Evolutionary conservation across 2,888 invertebrate species (phyloP), one percentile per base, ranked within the genome.

Genomic region (Callyntrura sp.): DNA sequence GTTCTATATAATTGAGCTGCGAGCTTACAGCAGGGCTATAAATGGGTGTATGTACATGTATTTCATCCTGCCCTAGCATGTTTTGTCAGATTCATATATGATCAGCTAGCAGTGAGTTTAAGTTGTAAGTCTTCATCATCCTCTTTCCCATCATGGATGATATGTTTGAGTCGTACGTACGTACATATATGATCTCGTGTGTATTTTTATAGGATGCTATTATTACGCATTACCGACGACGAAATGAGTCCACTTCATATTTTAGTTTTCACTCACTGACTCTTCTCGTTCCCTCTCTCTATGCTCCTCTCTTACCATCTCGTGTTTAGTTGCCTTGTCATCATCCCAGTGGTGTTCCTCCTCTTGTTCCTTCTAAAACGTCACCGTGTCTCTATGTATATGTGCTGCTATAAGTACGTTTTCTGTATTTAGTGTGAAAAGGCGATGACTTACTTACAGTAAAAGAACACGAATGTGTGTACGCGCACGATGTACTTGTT

Each of bases 71-170:
- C 9, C 1, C 11, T 17, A 5, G 57, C 14, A 48, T 17, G 11
- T 48, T 73, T 35, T 35, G 35, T 35, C 35, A 35, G 35, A 4
- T 35, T 73, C 20, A 17, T 35, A 17, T 35, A 43, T 60, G 57
- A 79, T 79, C 60, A 60, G 79, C 79, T 79, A 51, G 35, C 6
- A 35, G 55, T 78, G 51, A 79, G 35, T 60, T 60, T 45, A 79
- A 79, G 57, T 79, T 79, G 79, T 79, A 79, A 79, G 79, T 79
- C 60, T 79, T 79, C 79, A 60, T 60, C 60, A 79, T 60, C 79
- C 60, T 60, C 60, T 79, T 79, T 79, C 79, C 17, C 20, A 60
- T 35, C 76, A 76, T 35, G 43, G n/a, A 43, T 35, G 35, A 35
- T 35, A 6, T 35, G 35, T 35, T 35, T 35, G 35, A 2, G 68